Evolutionary conservation across 2,113 vertebrate species (phyloP).

Genomic region (Oncorhynchus mykiss): DNA sequence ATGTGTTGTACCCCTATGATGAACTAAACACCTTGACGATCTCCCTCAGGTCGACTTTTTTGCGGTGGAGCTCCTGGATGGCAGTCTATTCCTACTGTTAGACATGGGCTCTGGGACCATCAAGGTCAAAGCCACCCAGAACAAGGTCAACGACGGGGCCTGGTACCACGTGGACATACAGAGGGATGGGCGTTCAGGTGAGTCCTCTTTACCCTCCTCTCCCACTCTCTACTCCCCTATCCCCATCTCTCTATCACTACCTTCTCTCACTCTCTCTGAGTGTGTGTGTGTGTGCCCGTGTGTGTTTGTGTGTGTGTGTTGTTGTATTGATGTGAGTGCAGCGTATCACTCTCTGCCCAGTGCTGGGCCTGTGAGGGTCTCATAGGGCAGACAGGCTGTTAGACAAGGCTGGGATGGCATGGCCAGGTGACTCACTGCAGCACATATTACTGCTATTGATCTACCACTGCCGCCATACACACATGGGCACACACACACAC

Average conservation of each 20-base stretch:
- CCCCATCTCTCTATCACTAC: slow-evolving; percentile 5
- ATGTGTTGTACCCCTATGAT: background rate
- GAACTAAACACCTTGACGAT: background rate
- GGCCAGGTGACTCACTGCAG: slow-evolving; percentile 31
- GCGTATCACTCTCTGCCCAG: slow-evolving; percentile 34
- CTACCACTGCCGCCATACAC: slow-evolving; percentile 10
- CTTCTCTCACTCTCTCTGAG: background rate
- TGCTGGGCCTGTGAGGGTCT: slow-evolving; percentile 22
- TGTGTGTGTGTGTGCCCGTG: background rate
- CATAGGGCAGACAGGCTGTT: slow-evolving; percentile 31
- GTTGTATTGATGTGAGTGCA: slow-evolving; percentile 28
- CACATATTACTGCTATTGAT: slow-evolving; percentile 57
- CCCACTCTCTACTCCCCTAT: background rate
- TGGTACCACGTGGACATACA: slow-evolving; percentile 99
- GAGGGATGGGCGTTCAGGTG: slow-evolving; percentile 94
- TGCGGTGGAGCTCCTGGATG: slow-evolving; percentile 94
- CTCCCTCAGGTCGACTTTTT: slow-evolving; percentile 88
- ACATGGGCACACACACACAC: background rate
- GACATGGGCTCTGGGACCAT: slow-evolving; percentile 99
- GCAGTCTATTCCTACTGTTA: slow-evolving; percentile 91
- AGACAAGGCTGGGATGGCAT: slow-evolving; percentile 18
- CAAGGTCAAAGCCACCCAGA: slow-evolving; percentile 97
- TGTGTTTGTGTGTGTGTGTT: background rate
- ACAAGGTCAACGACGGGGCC: slow-evolving; percentile 95
- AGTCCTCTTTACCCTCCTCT: slow-evolving; percentile 24